phyloP scores from a whole-genome alignment of 2,888 invertebrate genomes.

The Holacanthella duospinosa region DNA sequence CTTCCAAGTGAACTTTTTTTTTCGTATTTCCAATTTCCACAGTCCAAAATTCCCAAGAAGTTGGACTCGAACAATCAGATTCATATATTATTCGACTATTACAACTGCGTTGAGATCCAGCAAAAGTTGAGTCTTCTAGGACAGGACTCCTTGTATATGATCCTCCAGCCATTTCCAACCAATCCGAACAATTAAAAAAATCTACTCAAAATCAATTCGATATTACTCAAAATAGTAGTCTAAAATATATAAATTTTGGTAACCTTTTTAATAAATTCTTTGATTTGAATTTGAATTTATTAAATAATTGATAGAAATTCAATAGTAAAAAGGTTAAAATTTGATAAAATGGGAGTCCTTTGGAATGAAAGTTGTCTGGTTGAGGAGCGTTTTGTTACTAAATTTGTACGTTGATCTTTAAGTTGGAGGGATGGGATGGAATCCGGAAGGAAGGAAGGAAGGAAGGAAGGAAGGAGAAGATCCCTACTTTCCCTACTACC shows the following conservation, averaged over 20 bases:
- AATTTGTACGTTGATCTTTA: neutral
- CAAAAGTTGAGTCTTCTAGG: neutral
- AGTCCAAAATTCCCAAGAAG: conserved; percentile 34
- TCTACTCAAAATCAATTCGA: too few species aligned
- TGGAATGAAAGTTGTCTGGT: neutral
- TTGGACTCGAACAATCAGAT: conserved; percentile 34
- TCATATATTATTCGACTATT: conserved; percentile 36
- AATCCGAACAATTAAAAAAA: too few species aligned
- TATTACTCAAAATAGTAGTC: neutral
- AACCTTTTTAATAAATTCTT: neutral
- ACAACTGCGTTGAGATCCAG: conserved; percentile 11
- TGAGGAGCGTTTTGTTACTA: neutral
- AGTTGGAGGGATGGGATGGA: neutral
- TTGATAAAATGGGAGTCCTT: neutral
- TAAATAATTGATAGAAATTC: neutral
- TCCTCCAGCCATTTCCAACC: neutral
- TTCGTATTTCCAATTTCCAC: neutral
- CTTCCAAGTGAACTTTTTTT: too few species aligned
- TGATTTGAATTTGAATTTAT: neutral
- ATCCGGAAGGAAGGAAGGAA: conserved; percentile 5
- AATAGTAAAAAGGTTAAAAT: neutral
- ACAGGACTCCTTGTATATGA: neutral
- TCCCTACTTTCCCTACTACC: too few species aligned
- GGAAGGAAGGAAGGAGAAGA: too few species aligned
- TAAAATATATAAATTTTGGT: neutral